These are phyloP conservation scores for Lamprotornis superbus DNA, from an alignment of 2,113 vertebrate species.

Conservation along the genomic window DNA sequence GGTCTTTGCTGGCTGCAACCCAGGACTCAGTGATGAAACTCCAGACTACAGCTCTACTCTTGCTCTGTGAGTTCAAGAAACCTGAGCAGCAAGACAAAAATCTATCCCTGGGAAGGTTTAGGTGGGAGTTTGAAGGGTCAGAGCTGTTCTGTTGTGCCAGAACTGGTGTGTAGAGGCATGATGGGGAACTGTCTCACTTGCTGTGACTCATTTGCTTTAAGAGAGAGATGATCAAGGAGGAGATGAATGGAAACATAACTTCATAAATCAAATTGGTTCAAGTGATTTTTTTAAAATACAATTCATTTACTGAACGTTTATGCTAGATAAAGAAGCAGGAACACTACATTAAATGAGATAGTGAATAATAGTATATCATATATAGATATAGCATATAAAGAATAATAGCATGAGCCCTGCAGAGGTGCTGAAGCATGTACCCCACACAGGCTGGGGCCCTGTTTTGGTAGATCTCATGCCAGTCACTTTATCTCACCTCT, in stretches of 20 bases:
- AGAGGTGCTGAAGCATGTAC: neutral
- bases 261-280: neutral
- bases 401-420: neutral
- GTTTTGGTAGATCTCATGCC: neutral
- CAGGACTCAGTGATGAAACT: neutral
- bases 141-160: neutral
- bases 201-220: neutral
- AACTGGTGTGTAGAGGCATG: neutral
- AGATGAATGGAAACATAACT: neutral
- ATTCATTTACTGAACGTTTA: neutral
- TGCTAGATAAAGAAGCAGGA: neutral
- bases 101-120: neutral
- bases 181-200: neutral
- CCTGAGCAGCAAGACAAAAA: neutral
- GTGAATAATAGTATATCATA: neutral
- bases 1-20: neutral
- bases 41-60: neutral
- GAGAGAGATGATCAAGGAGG: neutral
- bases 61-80: neutral
- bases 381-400: neutral
- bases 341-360: neutral
- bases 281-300: neutral
- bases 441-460: neutral
- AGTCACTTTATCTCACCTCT: neutral
- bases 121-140: neutral